Base-by-base conservation (phyloP, 1,140 invertebrate genomes). In the Neotoxoptera formosana region DNA sequence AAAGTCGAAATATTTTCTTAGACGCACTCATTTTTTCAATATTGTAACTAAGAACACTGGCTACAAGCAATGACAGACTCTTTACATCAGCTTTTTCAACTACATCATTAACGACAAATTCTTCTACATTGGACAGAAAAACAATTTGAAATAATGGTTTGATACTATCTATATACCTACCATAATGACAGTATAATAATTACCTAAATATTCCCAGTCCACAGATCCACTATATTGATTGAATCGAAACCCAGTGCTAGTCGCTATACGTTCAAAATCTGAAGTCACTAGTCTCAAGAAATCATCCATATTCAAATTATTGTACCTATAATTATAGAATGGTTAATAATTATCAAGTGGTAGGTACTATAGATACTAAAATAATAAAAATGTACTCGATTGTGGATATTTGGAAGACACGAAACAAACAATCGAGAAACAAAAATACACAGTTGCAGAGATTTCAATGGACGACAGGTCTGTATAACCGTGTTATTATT, bases 31-130 rank as follows among this genome's bases (percentile, higher is more conserved):
- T 90, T 90, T 90, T 90, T 7, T 90, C 89, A 67, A 67, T n/a
- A 67, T 90, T 90, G 7, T 90, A 90, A 90, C 56, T 67, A 34
- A 90, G 89, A 67, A 90, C 89, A 90, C 53, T 90, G 30, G 89
- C 89, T 67, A 90, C 89, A 45, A 90, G 53, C 25, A 8, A 67
- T 45, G 89, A 90, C 53, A 90, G n/a, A n/a, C 36, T 45, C 23
- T 90, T 48, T 90, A 90, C 53, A n/a, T 90, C 89, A 47, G 56
- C 36, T 8, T 90, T 90, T 45, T 90, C 53, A 67, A 90, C 21
- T n/a, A 90, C 45, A 90, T 45, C 36, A 45, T 45, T 17, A n/a
- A 67, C 23, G 30, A n/a, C 41, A 47, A 45, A 30, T 90, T 14
- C 25, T 45, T 90, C 89, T 90, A 90, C 41, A 30, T 25, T 20